Base-by-base conservation (phyloP, 2,113 vertebrate genomes). In the Xiphophorus hellerii region DNA sequence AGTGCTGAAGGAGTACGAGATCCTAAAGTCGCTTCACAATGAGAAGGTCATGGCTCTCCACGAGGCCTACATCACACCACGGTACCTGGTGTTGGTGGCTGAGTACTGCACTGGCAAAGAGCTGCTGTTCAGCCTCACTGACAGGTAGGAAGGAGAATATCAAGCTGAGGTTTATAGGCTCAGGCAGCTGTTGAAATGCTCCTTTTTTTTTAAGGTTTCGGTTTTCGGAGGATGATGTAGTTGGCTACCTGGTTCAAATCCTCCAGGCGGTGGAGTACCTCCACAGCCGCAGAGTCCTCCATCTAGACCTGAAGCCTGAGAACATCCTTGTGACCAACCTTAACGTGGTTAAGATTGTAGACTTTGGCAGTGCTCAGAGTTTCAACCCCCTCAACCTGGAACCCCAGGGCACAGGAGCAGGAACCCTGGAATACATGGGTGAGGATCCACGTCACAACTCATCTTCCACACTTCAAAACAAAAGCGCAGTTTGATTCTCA, bases 221-320 rank as follows among this genome's bases (percentile, higher is more conserved):
- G 62, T 99, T 98, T 84, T 98, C 98, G 0, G 98, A 99, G 89
- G 98, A 99, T 0, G 98, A 99, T 0, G 96, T 98, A 85, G 97
- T 94, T 58, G 92, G 91, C 25, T 98, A 97, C 7, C 65, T 98
- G 80, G 94, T 96, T 17, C 97, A 99, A 94, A 94, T 98, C 62
- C 93, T 99, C 1, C 97, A 98, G 86, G 97, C 96, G 4, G 93
- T 99, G 0, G 97, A 98, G 75, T 99, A 98, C 81, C 95, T 99
- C 64, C 98, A 99, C 0, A 83, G 92, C 77, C 95, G 73, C 25
- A 95, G 92, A 0, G 91, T 99, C 6, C 94, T 99, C 39, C 97
- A 99, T 88, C 92, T 99, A 0, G 98, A 99, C 93, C 95, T 99
- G 69, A 98, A 97, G 82, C 95, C 97, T 0, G 98, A 99, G 92